Evolutionary conservation across 2,797 vertebrate genomes (phyloP), one percentile per base, ranked within the genome.

Genomic region (Gastrophryne carolinensis): DNA sequence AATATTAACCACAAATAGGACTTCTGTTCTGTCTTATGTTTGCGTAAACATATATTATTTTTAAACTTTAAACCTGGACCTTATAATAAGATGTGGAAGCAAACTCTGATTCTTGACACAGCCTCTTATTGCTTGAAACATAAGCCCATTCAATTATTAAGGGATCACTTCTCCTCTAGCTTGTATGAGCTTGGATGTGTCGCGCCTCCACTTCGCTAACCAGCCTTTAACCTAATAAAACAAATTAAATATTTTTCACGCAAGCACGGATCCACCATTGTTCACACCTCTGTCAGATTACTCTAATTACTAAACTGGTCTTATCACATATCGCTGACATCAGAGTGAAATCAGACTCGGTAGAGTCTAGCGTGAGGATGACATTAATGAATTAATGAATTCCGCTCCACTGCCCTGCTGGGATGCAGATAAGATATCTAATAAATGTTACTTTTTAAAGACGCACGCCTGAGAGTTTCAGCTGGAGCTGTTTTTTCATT

Each of bases 321-420:
- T 24, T 24, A 47, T 54, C 37, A 63, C 52, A 56, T 17, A 19
- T 13, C 24, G 3, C 66, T 67, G 63, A 66, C 63, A 60, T 58
- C 63, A 56, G 37, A 71, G 27, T 71, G 50, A 71, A 57, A 77
- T 47, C 23, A 57, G 49, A 71, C 27, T n/a, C 58, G 29, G 56
- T 27, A 5, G 57, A 11, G 12, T 5, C 12, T 4, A 19, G 24
- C 11, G 27, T 27, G 62, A 56, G 39, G 17, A 37, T 5, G 19
- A 4, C 47, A 23, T 66, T 66, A 15, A 24, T 10, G 11, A 23
- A 19, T 17, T 27, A 10, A 49, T 49, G 5, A 34, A 49, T 60
- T 60, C 41, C 19, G 34, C 30, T 24, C 21, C 2, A 12, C 19
- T 3, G 26, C 41, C 35, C 47, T 15, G 9, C 24, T 26, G 11